Percentiles rank a stretch among this genome's conserved stretches.
phyloP scores from a whole-genome alignment of 2,888 invertebrate genomes.

The Cistogaster globosa region DNA sequence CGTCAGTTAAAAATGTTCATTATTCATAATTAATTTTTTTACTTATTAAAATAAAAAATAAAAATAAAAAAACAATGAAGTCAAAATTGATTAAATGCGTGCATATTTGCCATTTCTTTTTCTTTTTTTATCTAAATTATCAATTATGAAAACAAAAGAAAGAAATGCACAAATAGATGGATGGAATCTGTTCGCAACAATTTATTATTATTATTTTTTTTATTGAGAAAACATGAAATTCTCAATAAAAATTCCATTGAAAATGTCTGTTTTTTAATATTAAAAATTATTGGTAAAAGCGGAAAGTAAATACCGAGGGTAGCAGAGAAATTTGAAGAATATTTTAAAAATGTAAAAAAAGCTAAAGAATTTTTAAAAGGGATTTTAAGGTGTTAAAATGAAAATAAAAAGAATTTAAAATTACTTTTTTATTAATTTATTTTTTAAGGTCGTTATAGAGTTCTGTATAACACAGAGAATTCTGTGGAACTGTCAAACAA shows the following conservation, averaged over 20 bases:
- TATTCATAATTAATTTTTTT: conserved; percentile 22
- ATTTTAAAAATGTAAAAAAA: background rate
- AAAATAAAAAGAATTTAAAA: too few species aligned
- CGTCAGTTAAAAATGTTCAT: conserved; percentile 16
- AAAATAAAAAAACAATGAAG: conserved; percentile 6
- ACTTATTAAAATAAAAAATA: conserved; percentile 9
- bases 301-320: background rate
- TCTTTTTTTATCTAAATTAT: conserved; percentile 22
- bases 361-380: too few species aligned
- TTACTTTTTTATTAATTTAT: too few species aligned
- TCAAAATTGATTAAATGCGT: conserved; percentile 9
- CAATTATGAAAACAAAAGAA: conserved; percentile 24
- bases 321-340: background rate
- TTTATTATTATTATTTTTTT: conserved; percentile 11
- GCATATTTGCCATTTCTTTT: background rate
- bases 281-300: background rate
- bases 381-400: too few species aligned
- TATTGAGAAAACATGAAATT: conserved; percentile 2
- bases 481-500: too few species aligned
- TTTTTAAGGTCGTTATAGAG: too few species aligned
- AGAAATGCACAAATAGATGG: conserved; percentile 4
- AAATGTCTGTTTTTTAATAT: background rate
- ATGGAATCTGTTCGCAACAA: conserved; percentile 10
- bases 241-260: conserved; percentile 7
- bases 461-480: too few species aligned